Percentiles rank a stretch among this genome's conserved stretches.
These are phyloP conservation scores for Hydrozoanthus tunicans DNA, from an alignment of 64 coral and sea anemone genomes.

Conservation along the genomic window DNA sequence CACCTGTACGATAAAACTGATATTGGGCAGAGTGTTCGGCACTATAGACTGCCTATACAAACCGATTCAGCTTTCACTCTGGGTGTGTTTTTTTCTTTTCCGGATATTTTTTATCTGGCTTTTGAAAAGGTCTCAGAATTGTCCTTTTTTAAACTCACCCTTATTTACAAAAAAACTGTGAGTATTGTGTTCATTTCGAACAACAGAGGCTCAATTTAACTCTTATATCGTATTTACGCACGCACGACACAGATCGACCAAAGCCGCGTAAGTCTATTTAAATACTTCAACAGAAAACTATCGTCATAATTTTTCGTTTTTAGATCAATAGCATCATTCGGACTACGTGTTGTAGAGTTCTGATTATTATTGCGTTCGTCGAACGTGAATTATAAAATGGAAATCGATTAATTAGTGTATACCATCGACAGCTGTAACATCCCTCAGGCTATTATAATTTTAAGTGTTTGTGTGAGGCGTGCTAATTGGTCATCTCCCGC, in stretches of 20 bases:
- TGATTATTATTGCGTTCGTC: too few relatives aligned
- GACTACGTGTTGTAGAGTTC: not conserved
- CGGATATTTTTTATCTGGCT: not conserved
- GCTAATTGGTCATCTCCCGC: not conserved
- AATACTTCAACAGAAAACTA: not conserved
- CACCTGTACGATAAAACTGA: slow-evolving; percentile 20
- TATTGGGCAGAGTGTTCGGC: not conserved
- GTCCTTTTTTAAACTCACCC: slow-evolving; percentile 5
- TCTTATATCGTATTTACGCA: not conserved
- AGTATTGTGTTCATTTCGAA: slow-evolving; percentile 24
- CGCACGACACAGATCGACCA: not conserved
- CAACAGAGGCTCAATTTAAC: too few relatives aligned
- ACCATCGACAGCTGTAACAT: not conserved
- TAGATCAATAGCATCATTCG: not conserved
- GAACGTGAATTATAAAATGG: too few relatives aligned
- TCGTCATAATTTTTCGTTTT: not conserved
- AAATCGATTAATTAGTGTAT: not conserved
- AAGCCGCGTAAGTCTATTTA: not conserved
- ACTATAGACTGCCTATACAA: not conserved
- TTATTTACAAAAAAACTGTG: slow-evolving; percentile 11
- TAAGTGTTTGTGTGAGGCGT: not conserved
- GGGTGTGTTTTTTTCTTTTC: not conserved
- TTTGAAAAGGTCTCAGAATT: not conserved
- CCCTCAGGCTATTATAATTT: not conserved
- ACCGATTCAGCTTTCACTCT: not conserved